Conservation (phyloP, 2,888 invertebrate species). For the Macaria notata region DNA sequence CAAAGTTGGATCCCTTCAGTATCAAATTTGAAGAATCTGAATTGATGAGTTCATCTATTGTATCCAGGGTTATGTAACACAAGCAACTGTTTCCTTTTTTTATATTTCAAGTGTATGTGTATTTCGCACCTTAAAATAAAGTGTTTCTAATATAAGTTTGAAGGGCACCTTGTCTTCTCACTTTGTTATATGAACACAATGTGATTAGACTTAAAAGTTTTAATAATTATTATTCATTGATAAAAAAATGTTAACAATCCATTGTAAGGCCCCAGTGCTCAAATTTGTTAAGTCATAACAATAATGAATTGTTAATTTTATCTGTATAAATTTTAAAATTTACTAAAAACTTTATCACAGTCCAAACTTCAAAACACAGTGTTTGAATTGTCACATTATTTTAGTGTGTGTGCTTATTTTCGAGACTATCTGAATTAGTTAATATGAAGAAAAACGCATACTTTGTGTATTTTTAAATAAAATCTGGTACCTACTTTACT, state of each 20-base stretch:
- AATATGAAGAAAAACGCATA: too few relatives aligned
- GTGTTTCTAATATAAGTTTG: too few relatives aligned
- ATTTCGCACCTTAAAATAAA: too few relatives aligned
- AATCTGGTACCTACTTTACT: too few relatives aligned
- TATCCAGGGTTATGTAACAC: too few relatives aligned
- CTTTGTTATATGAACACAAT: conserved; percentile 37
- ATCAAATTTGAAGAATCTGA: background rate
- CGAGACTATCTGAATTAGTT: conserved; percentile 45
- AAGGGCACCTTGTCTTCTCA: conserved; percentile 14
- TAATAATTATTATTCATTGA: conserved; percentile 13
- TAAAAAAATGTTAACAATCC: conserved; percentile 33
- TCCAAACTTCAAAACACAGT: conserved; percentile 61
- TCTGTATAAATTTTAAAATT: conserved; percentile 43
- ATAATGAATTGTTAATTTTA: conserved; percentile 55
- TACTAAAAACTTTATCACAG: conserved; percentile 51
- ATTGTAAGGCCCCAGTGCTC: conserved; percentile 65
- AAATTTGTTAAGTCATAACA: conserved; percentile 67
- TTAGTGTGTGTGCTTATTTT: conserved; percentile 64
- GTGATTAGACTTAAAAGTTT: conserved; percentile 30
- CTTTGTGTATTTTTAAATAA: too few relatives aligned
- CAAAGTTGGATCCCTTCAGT: conserved; percentile 6
- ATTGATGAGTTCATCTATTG: too few relatives aligned
- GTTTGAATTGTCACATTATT: conserved; percentile 64
- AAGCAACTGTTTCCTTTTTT: too few relatives aligned
- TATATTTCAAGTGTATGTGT: too few relatives aligned